Evolutionary conservation across 2,797 vertebrate genomes (phyloP).

Genomic region (Onychomys torridus): DNA sequence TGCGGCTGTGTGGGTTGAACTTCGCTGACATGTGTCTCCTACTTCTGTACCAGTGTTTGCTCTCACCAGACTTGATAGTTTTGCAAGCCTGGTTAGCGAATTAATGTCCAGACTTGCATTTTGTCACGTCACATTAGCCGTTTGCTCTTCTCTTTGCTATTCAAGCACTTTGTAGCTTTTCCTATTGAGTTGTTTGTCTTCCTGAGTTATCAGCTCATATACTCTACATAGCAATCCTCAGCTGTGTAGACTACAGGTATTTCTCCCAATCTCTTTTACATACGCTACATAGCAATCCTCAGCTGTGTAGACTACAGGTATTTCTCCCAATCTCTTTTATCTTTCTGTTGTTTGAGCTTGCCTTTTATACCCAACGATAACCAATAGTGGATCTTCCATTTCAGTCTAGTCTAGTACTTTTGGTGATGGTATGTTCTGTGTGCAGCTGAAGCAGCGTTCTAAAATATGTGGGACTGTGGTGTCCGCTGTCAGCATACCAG

Average conservation of each 20-base stretch:
- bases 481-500: background rate
- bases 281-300: no score
- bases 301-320: no score
- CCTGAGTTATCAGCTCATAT: background rate
- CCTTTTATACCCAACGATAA: background rate
- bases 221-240: background rate
- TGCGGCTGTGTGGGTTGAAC: background rate
- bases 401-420: constrained; percentile 13
- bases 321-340: background rate
- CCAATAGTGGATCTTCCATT: background rate
- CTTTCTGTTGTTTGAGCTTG: constrained; percentile 24
- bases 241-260: background rate
- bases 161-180: background rate
- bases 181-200: background rate
- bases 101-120: background rate
- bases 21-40: background rate
- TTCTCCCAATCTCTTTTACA: background rate
- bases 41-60: background rate
- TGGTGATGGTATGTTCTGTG: background rate
- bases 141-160: background rate
- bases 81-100: background rate
- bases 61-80: background rate
- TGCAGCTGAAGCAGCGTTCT: background rate
- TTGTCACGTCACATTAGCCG: background rate
- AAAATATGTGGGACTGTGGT: background rate